Base-by-base conservation (phyloP, 2,113 vertebrate genomes). In the Tyrannus savana region DNA sequence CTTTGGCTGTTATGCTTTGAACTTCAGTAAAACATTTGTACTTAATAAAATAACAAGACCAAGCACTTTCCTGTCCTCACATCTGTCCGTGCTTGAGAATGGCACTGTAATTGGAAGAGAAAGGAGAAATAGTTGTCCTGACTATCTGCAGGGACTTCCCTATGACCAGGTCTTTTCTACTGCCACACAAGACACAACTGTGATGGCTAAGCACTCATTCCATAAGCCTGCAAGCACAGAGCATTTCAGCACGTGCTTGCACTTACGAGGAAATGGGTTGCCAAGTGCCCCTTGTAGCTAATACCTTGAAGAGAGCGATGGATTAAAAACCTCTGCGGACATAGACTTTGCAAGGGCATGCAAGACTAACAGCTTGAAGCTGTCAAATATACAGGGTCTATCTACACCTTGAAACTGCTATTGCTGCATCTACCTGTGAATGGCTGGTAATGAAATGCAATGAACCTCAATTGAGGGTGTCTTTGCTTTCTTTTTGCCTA, bases 141-240 rank as follows among this genome's bases (percentile, higher is more conserved):
- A 49, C 55, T 59, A 12, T 22, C 44, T 63, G 9, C 55, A 71
- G 68, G 18, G 30, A 52, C 49, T 87, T 23, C 11, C 8, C 42
- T 2, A 3, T 49, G 50, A 69, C 33, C 17, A 12, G 25, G 55
- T 66, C 14, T 94, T 84, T 63, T 35, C 42, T 86, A 42, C 68
- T 52, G 5, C 52, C 15, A 5, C 4, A 11, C 3, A 12, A 85
- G 37, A n/a, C 19, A 21, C 21, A 60, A 4, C 12, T 0, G 1
- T 35, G 73, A 46, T 12, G n/a, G 25, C 30, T 66, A 67, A 87
- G 47, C 5, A 3, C 25, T 68, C 12, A 2, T 62, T 90, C 67
- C 17, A 17, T 9, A 27, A 16, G 5, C 49, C 18, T 47, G 17
- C 30, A 73, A 52, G 39, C 37, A 58, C 35, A 46, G 55, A 84